A percentile compares a stretch with the other conserved stretches of the same genome.
Evolutionary conservation across 2,888 invertebrate species (phyloP).

Genomic region (Drosophila neonasuta): DNA sequence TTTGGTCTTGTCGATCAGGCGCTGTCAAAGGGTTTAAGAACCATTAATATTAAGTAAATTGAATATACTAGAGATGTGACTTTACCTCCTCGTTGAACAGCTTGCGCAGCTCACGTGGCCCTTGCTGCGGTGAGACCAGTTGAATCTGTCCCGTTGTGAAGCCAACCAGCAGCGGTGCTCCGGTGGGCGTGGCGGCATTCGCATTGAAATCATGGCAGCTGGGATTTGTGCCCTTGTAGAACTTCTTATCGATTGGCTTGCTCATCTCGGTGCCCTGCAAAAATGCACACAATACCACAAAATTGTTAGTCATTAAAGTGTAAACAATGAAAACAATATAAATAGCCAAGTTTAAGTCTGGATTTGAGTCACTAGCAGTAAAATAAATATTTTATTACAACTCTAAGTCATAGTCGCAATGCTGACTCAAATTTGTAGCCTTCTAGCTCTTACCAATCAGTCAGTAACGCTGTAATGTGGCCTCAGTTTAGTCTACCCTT

Average conservation of each 20-base stretch:
- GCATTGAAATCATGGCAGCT: conserved; percentile 99
- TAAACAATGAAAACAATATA: not conserved
- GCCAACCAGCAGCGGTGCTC: conserved; percentile 95
- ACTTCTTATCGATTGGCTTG: conserved; percentile 98
- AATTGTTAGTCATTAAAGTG: conserved; percentile 24
- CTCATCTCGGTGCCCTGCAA: conserved; percentile 94
- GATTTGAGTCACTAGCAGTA: not conserved
- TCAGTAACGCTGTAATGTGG: not conserved
- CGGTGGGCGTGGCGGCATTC: conserved; percentile 90
- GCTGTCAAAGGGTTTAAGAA: conserved; percentile 64
- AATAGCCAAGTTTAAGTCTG: not conserved
- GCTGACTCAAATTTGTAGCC: not conserved
- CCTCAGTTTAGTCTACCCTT: not conserved
- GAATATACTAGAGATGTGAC: not conserved
- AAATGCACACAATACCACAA: conserved; percentile 20
- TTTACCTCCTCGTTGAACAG: conserved; percentile 98
- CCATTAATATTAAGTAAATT: not conserved
- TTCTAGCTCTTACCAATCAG: not conserved
- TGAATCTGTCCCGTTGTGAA: conserved; percentile 99
- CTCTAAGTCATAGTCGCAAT: not conserved
- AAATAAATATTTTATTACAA: not conserved
- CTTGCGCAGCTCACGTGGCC: conserved; percentile 97
- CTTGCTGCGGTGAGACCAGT: conserved; percentile 98
- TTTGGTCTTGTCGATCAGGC: conserved; percentile 83
- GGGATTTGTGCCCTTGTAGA: conserved; percentile 99